phyloP scores from a whole-genome alignment of 2,797 vertebrate genomes.

The Tamandua tetradactyla region DNA sequence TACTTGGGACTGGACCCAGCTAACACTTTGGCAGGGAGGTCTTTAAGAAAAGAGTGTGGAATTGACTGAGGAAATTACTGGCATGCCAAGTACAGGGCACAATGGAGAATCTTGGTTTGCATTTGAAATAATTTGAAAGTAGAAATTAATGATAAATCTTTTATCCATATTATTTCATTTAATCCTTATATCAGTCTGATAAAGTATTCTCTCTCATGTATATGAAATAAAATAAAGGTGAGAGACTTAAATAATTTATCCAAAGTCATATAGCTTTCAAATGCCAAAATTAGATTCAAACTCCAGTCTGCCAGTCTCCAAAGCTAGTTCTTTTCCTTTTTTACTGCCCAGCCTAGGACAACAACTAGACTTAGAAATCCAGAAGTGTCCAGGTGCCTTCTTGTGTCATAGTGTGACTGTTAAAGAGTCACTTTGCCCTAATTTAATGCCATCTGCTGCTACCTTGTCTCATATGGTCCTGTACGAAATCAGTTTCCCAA shows the following conservation, averaged over 20 bases:
- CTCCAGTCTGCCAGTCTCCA: neutral
- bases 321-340: neutral
- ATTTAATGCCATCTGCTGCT: neutral
- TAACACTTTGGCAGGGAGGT: neutral
- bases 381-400: neutral
- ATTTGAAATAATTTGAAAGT: neutral
- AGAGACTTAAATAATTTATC: neutral
- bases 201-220: neutral
- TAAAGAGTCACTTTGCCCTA: neutral
- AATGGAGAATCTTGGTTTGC: neutral
- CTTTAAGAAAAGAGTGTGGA: neutral
- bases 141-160: neutral
- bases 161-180: neutral
- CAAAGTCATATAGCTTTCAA: neutral
- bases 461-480: neutral
- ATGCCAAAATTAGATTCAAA: neutral
- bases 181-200: neutral
- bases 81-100: neutral
- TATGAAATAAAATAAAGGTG: neutral
- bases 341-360: neutral
- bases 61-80: neutral
- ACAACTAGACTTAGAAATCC: neutral
- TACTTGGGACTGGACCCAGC: neutral
- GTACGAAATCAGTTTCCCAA: too few species aligned
- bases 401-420: neutral